A percentile compares a stretch with the other conserved stretches of the same genome.
phyloP scores from a whole-genome alignment of 2,113 vertebrate genomes.

The Ammodytes marinus region DNA sequence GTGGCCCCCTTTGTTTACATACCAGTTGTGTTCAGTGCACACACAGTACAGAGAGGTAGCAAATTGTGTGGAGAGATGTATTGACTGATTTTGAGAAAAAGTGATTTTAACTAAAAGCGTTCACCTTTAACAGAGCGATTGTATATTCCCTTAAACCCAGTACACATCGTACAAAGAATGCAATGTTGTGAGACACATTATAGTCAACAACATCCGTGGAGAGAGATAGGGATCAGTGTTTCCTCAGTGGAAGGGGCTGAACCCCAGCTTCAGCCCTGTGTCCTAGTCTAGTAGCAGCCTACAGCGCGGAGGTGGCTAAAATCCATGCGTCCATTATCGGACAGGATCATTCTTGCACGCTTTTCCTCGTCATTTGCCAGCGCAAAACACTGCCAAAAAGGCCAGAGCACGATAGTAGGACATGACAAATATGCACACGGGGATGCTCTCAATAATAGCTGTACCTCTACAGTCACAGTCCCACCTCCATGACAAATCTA shows the following conservation, averaged over 20 bases:
- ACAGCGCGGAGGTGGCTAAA: slow-evolving; percentile 39
- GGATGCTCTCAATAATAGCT: background rate
- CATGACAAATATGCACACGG: background rate
- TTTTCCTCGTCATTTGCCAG: background rate
- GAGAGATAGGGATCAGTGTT: slow-evolving; percentile 33
- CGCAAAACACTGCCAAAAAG: background rate
- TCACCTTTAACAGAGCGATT: no score
- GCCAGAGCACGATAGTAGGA: no score
- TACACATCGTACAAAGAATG: background rate
- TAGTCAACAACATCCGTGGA: background rate
- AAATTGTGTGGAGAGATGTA: no score
- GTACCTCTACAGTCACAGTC: background rate
- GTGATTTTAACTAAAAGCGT: no score
- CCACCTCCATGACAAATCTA: background rate
- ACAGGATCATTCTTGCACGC: slow-evolving; percentile 1
- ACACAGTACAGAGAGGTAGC: no score
- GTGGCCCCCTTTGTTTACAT: no score
- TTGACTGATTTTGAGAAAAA: no score
- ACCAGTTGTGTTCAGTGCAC: no score
- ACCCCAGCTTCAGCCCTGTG: slow-evolving; percentile 28
- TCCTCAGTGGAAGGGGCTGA: slow-evolving; percentile 31
- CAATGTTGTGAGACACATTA: background rate
- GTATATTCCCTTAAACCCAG: no score
- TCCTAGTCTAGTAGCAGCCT: background rate
- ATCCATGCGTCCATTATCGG: slow-evolving; percentile 40